Evolutionary conservation across 2,113 vertebrate genomes (phyloP).

Genomic region (Atractosteus spatula): DNA sequence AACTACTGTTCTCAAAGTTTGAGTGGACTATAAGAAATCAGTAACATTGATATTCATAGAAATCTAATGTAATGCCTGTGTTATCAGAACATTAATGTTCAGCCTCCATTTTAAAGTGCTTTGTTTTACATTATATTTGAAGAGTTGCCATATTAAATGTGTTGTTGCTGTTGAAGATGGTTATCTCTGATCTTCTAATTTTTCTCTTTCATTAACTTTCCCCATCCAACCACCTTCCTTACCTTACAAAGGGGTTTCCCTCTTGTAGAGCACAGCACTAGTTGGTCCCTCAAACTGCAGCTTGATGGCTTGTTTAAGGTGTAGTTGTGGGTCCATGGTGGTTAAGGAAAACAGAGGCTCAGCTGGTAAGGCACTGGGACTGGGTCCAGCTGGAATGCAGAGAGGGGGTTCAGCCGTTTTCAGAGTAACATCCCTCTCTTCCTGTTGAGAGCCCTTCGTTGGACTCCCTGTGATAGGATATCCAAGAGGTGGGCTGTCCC

Average conservation of each 20-base stretch:
- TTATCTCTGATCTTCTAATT: too few species aligned
- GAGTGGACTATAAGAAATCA: too few species aligned
- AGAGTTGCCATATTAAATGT: too few species aligned
- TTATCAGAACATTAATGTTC: too few species aligned
- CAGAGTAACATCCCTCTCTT: constrained; percentile 43
- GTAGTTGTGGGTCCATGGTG: constrained; percentile 66
- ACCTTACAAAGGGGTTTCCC: constrained; percentile 73
- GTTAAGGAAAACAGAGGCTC: constrained; percentile 53
- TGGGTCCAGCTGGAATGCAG: constrained; percentile 33
- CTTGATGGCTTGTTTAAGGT: constrained; percentile 76
- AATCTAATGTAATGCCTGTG: too few species aligned
- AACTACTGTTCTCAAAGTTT: too few species aligned
- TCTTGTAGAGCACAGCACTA: constrained; percentile 65
- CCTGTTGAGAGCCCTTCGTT: constrained; percentile 45
- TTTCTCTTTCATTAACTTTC: too few species aligned
- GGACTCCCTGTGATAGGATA: constrained; percentile 42
- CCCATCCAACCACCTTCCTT: not conserved
- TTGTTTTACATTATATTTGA: too few species aligned
- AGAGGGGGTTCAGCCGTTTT: constrained; percentile 45
- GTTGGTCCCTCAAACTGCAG: constrained; percentile 78
- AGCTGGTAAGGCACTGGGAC: constrained; percentile 46
- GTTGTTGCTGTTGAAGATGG: too few species aligned
- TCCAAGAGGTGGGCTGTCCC: constrained; percentile 50
- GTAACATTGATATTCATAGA: too few species aligned
- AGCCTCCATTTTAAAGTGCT: too few species aligned